Conservation (phyloP, 2,113 vertebrate genomes). For the Malurus cyaneus region DNA sequence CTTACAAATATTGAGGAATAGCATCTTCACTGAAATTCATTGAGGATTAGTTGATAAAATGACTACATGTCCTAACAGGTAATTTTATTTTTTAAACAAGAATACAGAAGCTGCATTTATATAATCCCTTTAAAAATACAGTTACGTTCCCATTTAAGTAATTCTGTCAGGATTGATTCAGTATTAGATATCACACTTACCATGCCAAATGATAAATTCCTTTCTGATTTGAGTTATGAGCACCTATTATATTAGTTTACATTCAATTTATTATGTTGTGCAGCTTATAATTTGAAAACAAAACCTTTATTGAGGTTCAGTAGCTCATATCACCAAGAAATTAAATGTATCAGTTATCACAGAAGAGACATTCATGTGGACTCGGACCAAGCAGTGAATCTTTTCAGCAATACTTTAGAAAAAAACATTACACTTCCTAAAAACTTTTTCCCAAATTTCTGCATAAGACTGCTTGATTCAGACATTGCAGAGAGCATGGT, state of each 20-base stretch:
- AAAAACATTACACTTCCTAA: constrained; percentile 10
- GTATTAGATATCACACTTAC: neutral
- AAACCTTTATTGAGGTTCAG: constrained; percentile 54
- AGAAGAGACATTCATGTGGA: constrained; percentile 13
- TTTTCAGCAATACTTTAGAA: constrained; percentile 25
- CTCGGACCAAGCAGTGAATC: constrained; percentile 10
- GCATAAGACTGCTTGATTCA: neutral
- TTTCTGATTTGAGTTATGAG: constrained; percentile 59
- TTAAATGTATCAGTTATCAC: constrained; percentile 38
- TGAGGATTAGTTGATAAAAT: neutral
- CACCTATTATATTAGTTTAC: constrained; percentile 55
- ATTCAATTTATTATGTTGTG: constrained; percentile 63
- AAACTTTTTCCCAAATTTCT: neutral
- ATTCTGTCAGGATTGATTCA: constrained; percentile 12
- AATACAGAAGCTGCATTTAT: neutral
- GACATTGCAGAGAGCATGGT: neutral
- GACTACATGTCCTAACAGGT: neutral
- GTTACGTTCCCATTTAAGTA: neutral
- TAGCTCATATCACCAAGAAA: constrained; percentile 43
- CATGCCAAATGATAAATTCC: constrained; percentile 31
- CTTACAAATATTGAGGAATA: neutral
- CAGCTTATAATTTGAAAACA: constrained; percentile 59
- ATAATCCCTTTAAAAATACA: neutral
- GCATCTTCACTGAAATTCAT: neutral
- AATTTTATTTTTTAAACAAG: neutral